Percentiles rank a stretch among this genome's conserved stretches.
These are phyloP conservation scores for Meriones psammophilus DNA, from an alignment of 2,797 vertebrate species.

Conservation along the genomic window DNA sequence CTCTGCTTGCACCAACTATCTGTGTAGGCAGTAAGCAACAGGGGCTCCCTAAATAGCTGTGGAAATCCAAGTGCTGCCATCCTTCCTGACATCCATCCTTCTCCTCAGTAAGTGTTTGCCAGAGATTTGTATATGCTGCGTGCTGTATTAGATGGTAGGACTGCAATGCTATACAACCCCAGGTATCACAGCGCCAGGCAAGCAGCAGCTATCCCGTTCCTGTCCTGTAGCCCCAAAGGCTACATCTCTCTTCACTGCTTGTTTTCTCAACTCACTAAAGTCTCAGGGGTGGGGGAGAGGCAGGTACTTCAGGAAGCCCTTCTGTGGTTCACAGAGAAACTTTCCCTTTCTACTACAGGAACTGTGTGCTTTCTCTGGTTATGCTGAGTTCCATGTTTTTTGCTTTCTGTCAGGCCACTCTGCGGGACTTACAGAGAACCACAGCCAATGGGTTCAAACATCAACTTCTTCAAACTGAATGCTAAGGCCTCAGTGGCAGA, in stretches of 20 bases:
- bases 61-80: constrained; percentile 4
- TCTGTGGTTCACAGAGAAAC: neutral
- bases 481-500: neutral
- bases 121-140: neutral
- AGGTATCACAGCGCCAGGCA: neutral
- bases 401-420: neutral
- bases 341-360: neutral
- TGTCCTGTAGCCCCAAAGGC: neutral
- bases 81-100: neutral
- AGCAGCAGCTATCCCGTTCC: neutral
- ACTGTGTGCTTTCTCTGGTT: neutral
- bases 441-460: neutral
- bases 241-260: neutral
- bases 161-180: neutral
- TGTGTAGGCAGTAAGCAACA: neutral
- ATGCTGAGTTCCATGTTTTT: neutral
- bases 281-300: neutral
- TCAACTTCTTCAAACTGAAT: neutral
- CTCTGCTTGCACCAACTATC: neutral
- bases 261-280: neutral
- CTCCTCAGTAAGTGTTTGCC: neutral
- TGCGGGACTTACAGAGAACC: neutral
- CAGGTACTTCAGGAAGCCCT: neutral
- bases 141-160: neutral
- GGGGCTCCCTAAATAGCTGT: neutral